A percentile compares a stretch with the other conserved stretches of the same genome.
Evolutionary conservation across 2,888 invertebrate genomes (phyloP).

Genomic region (Limnephilus auricula): DNA sequence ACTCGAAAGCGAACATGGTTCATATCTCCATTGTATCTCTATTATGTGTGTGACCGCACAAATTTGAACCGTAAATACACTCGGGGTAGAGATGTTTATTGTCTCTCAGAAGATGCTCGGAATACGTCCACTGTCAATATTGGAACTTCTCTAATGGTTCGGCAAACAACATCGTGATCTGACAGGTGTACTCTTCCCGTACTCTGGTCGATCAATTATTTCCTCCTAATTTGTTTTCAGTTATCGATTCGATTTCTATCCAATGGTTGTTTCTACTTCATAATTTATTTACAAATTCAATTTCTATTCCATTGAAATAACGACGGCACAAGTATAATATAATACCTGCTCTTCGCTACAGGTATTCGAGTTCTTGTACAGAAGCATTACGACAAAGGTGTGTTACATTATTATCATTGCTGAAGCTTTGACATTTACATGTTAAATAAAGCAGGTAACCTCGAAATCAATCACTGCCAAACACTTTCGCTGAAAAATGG

Average conservation of each 20-base stretch:
- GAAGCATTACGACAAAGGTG: constrained; percentile 28
- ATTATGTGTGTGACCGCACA: not conserved
- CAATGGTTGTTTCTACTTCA: not conserved
- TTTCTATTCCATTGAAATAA: not conserved
- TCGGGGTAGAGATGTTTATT: constrained; percentile 6
- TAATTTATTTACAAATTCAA: constrained; percentile 3
- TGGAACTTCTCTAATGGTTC: constrained; percentile 43
- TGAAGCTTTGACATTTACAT: constrained; percentile 16
- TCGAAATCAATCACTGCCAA: constrained; percentile 49
- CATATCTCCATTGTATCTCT: constrained; percentile 4
- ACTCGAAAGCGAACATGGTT: constrained; percentile 39
- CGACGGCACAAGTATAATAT: not conserved
- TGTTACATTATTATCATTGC: not conserved
- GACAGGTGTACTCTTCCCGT: constrained; percentile 56
- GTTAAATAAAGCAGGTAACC: constrained; percentile 44
- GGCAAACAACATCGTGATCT: constrained; percentile 54
- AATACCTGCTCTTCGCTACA: not conserved
- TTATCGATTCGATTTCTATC: constrained; percentile 38
- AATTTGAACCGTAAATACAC: constrained; percentile 36
- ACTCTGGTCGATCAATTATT: constrained; percentile 52
- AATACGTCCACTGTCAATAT: constrained; percentile 38
- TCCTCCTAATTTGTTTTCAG: constrained; percentile 45
- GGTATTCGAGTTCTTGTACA: constrained; percentile 2
- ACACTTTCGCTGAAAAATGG: constrained; percentile 39
- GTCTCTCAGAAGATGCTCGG: constrained; percentile 20